A percentile compares a stretch with the other conserved stretches of the same genome.
These are phyloP conservation scores for Thymelicus sylvestris DNA, from an alignment of 2,888 invertebrate species.

Conservation along the genomic window DNA sequence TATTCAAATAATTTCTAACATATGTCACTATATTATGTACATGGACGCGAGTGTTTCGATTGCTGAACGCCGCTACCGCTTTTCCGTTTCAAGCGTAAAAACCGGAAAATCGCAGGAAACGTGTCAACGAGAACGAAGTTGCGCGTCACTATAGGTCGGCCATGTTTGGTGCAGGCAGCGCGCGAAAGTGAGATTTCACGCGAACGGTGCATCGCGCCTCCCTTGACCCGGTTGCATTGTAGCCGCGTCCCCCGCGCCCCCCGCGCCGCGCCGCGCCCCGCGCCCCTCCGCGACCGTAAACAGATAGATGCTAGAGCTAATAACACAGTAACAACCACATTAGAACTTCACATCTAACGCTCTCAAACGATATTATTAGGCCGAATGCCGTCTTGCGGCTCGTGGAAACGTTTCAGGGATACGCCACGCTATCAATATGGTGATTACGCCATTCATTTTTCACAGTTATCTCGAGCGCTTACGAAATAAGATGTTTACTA, in stretches of 20 bases:
- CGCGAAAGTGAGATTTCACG: slow-evolving; percentile 85
- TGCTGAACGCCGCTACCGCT: neutral
- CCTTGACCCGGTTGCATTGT: slow-evolving; percentile 81
- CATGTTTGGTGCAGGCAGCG: slow-evolving; percentile 73
- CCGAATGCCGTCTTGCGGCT: slow-evolving; percentile 44
- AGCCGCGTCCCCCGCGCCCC: slow-evolving; percentile 51
- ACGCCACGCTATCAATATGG: slow-evolving; percentile 48
- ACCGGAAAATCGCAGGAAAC: slow-evolving; percentile 54
- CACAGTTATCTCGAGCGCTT: slow-evolving; percentile 18
- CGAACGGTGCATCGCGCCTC: slow-evolving; percentile 82
- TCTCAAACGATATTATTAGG: slow-evolving; percentile 47
- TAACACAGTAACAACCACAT: slow-evolving; percentile 32
- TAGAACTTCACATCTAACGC: slow-evolving; percentile 31
- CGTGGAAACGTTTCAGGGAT: slow-evolving; percentile 60
- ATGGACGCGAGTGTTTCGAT: too few species aligned
- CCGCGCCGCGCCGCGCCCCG: slow-evolving; percentile 52
- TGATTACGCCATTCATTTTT: slow-evolving; percentile 27
- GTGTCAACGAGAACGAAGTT: slow-evolving; percentile 71
- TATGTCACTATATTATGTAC: neutral
- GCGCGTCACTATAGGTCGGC: slow-evolving; percentile 70
- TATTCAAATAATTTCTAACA: neutral
- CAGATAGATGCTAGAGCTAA: slow-evolving; percentile 50
- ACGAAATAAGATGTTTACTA: slow-evolving; percentile 31
- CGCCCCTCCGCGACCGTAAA: slow-evolving; percentile 61
- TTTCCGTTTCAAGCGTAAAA: slow-evolving; percentile 27